Conservation (phyloP, 2,797 vertebrate genomes). For the Capromys pilorides region DNA sequence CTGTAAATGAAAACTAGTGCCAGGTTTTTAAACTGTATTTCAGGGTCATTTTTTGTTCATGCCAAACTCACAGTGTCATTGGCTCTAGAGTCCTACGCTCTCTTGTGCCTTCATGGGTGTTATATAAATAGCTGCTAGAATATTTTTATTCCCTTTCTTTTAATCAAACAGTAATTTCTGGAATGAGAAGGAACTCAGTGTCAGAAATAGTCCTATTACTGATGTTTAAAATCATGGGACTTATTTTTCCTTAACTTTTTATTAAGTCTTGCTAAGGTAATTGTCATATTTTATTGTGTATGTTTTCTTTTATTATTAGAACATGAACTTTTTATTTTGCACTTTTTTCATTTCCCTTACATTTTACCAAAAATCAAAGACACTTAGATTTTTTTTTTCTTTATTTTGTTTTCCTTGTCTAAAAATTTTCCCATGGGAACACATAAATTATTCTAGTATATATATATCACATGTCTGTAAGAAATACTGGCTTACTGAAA, state of each 20-base stretch:
- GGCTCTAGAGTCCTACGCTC: conserved; percentile 68
- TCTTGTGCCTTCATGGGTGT: conserved; percentile 71
- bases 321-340: conserved; percentile 53
- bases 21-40: conserved; percentile 21
- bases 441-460: conserved; percentile 21
- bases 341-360: conserved; percentile 43
- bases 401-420: conserved; percentile 47
- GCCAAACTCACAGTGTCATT: conserved; percentile 52
- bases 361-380: neutral
- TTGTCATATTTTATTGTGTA: neutral
- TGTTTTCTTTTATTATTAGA: neutral
- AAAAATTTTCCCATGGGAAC: conserved; percentile 35
- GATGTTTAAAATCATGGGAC: conserved; percentile 60
- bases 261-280: conserved; percentile 42
- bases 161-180: conserved; percentile 62
- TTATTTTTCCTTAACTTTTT: conserved; percentile 54
- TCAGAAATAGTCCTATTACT: conserved; percentile 68
- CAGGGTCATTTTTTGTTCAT: conserved; percentile 66
- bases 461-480: neutral
- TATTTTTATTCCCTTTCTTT: conserved; percentile 62
- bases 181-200: conserved; percentile 70
- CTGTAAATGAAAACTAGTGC: conserved; percentile 61
- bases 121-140: conserved; percentile 61
- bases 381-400: conserved; percentile 43
- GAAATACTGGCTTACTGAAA: neutral